phyloP scores from a whole-genome alignment of 2,113 vertebrate species.

The Romanogobio albipinnatus region DNA sequence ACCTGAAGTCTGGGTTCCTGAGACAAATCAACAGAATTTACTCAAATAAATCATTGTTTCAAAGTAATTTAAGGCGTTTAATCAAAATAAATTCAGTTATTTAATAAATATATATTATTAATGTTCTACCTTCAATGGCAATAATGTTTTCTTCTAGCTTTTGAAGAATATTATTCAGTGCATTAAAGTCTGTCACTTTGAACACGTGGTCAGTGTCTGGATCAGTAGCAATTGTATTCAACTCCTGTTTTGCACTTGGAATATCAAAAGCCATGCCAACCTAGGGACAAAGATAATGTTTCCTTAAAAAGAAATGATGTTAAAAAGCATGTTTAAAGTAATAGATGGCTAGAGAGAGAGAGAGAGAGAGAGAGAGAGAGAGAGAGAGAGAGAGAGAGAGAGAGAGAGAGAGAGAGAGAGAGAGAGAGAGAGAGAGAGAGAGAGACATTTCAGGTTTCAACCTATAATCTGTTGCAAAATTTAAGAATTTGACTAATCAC shows the following conservation, averaged over 20 bases:
- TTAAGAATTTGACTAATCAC: not conserved
- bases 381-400: no score
- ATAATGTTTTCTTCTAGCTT: conserved; percentile 83
- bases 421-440: no score
- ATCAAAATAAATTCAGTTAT: not conserved
- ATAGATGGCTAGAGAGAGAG: no score
- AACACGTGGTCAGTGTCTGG: conserved; percentile 68
- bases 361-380: no score
- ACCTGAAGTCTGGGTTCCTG: conserved; percentile 69
- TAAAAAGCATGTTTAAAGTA: not conserved
- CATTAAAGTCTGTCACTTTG: conserved; percentile 72
- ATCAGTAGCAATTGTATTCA: conserved; percentile 72
- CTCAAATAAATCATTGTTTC: not conserved
- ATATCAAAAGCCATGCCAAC: conserved; percentile 48
- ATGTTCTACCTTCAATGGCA: conserved; percentile 79
- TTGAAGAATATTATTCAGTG: conserved; percentile 74
- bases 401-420: no score
- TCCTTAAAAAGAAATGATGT: not conserved
- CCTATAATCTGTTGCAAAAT: not conserved
- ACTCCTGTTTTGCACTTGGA: accelerated
- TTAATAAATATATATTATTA: no score
- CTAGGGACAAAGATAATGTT: conserved; percentile 57
- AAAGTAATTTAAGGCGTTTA: not conserved
- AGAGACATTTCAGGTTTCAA: not conserved
- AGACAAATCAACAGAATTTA: not conserved